phyloP scores from a whole-genome alignment of 2,113 vertebrate species.

The Mugil cephalus region DNA sequence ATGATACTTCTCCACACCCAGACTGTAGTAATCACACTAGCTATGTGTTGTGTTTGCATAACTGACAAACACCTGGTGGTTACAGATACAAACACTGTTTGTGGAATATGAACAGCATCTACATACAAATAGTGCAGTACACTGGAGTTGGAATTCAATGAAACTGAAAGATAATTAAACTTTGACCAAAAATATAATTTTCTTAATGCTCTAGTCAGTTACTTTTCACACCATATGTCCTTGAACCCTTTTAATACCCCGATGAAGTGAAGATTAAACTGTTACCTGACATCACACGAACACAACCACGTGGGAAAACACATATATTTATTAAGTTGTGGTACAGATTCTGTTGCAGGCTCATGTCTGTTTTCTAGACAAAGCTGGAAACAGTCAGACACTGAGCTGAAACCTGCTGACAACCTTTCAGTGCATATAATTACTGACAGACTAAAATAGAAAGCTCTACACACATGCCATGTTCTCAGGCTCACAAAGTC shows the following conservation, averaged over 20 bases:
- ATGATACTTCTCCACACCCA: not conserved
- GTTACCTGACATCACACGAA: slow-evolving; percentile 12
- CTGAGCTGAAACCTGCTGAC: slow-evolving; percentile 9
- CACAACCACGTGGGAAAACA: slow-evolving; percentile 15
- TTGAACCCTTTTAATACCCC: too few species aligned
- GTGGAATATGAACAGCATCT: not conserved
- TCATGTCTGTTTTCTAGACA: slow-evolving; percentile 12
- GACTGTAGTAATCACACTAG: not conserved
- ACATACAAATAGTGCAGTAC: too few species aligned
- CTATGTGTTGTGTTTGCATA: not conserved
- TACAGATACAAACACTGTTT: too few species aligned
- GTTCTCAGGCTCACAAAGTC: slow-evolving; percentile 10
- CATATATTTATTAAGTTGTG: slow-evolving; percentile 52
- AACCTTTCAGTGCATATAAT: slow-evolving; percentile 20
- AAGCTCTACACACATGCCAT: not conserved
- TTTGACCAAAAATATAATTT: not conserved
- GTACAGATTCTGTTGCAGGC: slow-evolving; percentile 10
- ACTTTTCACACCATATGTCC: too few species aligned
- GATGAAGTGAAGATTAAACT: too few species aligned
- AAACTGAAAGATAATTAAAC: not conserved
- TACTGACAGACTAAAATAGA: not conserved
- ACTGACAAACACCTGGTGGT: not conserved
- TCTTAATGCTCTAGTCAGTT: not conserved
- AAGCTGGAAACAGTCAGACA: slow-evolving; percentile 20
- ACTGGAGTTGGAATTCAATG: not conserved